Percentiles rank a stretch among this genome's conserved stretches.
Evolutionary conservation across 2,888 invertebrate genomes (phyloP).

Genomic region (Coelopa pilipes): DNA sequence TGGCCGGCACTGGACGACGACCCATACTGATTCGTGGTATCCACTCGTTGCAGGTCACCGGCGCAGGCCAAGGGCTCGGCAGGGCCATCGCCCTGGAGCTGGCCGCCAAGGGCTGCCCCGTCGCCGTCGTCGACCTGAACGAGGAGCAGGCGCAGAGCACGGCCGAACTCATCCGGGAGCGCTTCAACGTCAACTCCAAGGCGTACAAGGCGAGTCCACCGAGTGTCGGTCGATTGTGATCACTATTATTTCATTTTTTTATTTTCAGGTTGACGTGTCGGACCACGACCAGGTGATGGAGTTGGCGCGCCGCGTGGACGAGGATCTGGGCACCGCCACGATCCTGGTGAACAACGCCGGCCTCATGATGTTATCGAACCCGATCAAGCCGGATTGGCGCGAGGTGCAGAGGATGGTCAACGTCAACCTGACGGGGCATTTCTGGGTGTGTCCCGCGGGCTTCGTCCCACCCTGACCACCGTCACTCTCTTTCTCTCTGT

Average conservation of each 20-base stretch:
- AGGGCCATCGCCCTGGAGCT: conserved; percentile 60
- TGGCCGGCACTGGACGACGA: too few species aligned
- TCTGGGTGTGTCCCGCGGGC: conserved; percentile 66
- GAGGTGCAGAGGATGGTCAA: conserved; percentile 63
- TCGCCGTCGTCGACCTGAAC: conserved; percentile 59
- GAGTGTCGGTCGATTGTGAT: neutral
- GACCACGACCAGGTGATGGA: conserved; percentile 49
- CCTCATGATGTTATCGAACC: conserved; percentile 51
- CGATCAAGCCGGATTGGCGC: conserved; percentile 48
- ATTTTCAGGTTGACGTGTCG: conserved; percentile 54
- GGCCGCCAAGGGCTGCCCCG: conserved; percentile 58
- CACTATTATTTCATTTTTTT: neutral
- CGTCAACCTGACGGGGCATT: conserved; percentile 64
- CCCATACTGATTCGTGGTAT: too few species aligned
- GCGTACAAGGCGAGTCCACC: conserved; percentile 52
- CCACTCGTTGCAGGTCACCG: conserved; percentile 58
- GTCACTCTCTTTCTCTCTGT: too few species aligned
- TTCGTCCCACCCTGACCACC: neutral
- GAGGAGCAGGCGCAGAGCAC: conserved; percentile 52
- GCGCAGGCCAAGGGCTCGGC: conserved; percentile 65
- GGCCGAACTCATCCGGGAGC: conserved; percentile 46
- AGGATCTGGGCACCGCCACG: conserved; percentile 61
- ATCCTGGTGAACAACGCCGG: conserved; percentile 67
- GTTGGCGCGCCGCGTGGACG: conserved; percentile 50
- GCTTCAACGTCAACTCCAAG: conserved; percentile 49